Base-by-base conservation (phyloP, 2,113 vertebrate genomes). In the Cettia cetti region DNA sequence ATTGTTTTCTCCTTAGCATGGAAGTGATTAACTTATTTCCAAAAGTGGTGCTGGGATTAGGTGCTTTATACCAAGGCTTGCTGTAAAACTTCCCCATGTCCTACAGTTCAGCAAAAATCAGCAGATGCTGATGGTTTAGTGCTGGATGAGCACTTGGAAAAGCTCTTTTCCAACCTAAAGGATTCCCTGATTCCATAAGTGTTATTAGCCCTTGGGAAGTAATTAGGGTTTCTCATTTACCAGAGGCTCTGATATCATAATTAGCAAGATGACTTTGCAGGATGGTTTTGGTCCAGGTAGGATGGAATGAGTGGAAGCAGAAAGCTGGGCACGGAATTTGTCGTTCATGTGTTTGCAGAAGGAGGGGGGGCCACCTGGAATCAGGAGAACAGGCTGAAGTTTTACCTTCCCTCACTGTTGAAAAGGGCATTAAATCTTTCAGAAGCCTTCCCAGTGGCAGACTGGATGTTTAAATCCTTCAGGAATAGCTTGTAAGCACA, bases 1-100 rank as follows among this genome's bases (percentile, higher is more conserved):
- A 39, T 79, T 92, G 35, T 71, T 95, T 95, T 84, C 89, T 96
- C 74, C 40, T 94, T 82, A 92, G 87, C 30, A 28, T 72, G 57
- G 40, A 82, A 86, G 79, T 66, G 66, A 91, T 88, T 90, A 85
- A 76, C 63, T 92, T 63, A 10, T 42, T 85, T 85, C 59, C 54
- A 24, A 12, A 71, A 88, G 50, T 54, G 68, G 10, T 9, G 21
- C 24, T 92, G 33, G 63, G 63, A 88, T 94, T 91, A 90, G 28
- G 42, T 39, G 7, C 22, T 94, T 71, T 7, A 8, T 47, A 7
- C 23, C 40, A 33, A 37, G 13, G 5, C 13, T 89, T 74, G 31
- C 61, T 76, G 3, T 53, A 6, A 64, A 86, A 45, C 56, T 33
- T 83, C 64, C n/a, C 57, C 8, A 4, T 19, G 40, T 37, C 1